A percentile compares a stretch with the other conserved stretches of the same genome.
phyloP scores from a whole-genome alignment of 2,113 vertebrate species.

The Hemichromis elongatus region DNA sequence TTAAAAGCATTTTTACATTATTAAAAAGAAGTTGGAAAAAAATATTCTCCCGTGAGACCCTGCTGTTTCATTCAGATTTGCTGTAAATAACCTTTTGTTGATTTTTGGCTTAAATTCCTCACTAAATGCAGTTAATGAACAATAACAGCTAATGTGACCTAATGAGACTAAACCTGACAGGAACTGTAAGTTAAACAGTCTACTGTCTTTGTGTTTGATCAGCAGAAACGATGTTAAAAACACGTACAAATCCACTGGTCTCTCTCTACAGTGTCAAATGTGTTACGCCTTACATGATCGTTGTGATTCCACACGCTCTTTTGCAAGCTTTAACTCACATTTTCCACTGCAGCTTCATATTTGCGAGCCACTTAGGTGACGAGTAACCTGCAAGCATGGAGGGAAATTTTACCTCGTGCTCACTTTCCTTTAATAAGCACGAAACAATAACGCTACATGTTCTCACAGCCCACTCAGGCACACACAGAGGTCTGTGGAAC shows the following conservation, averaged over 20 bases:
- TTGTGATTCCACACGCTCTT: not conserved
- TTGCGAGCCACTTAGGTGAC: not conserved
- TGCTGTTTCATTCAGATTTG: not conserved
- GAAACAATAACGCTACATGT: not conserved
- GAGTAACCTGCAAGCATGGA: not conserved
- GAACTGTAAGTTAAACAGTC: not conserved
- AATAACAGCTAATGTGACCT: not conserved
- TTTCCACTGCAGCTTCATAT: conserved; percentile 24
- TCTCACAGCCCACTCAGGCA: not conserved
- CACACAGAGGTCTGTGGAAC: not conserved
- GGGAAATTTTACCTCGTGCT: not conserved
- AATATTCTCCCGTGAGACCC: not conserved
- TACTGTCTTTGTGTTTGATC: not conserved
- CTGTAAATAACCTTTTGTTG: not conserved
- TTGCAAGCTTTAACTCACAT: not conserved
- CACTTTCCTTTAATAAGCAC: not conserved
- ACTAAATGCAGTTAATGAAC: not conserved
- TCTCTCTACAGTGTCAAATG: not conserved
- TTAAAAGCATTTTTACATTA: not conserved
- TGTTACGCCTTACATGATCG: not conserved
- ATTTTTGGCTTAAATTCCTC: not conserved
- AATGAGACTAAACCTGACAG: not conserved
- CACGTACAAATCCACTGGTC: not conserved
- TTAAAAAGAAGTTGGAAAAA: not conserved
- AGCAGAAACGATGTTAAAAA: not conserved